A percentile compares a stretch with the other conserved stretches of the same genome.
Conservation (phyloP, 2,888 invertebrate genomes). For the Arctia plantaginis region DNA sequence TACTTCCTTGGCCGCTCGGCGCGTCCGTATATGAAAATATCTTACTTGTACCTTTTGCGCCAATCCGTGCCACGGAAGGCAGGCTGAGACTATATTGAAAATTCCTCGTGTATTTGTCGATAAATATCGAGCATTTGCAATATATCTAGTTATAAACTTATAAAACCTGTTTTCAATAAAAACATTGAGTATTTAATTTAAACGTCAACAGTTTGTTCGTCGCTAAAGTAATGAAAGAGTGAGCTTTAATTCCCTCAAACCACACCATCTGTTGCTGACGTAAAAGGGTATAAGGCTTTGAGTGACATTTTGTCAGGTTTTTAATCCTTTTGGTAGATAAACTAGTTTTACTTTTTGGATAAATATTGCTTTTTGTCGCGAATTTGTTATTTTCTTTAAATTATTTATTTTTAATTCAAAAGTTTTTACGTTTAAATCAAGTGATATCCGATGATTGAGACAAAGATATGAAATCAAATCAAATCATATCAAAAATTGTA, state of each 20-base stretch:
- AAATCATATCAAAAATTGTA: too few species aligned
- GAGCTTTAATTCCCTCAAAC: background rate
- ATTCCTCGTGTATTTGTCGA: constrained; percentile 38
- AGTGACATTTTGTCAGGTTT: background rate
- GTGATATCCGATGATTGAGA: too few species aligned
- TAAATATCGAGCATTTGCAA: constrained; percentile 39
- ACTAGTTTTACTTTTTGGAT: background rate
- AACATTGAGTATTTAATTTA: background rate
- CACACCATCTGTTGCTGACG: background rate
- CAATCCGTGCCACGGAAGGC: constrained; percentile 42
- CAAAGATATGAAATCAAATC: too few species aligned
- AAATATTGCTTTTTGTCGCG: background rate
- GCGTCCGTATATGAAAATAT: constrained; percentile 61
- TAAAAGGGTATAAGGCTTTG: background rate
- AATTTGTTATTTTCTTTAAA: background rate
- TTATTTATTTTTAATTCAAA: background rate
- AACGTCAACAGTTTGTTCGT: background rate
- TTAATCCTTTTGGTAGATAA: background rate
- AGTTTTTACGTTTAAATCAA: too few species aligned
- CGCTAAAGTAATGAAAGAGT: background rate
- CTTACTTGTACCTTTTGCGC: constrained; percentile 64
- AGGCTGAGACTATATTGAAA: constrained; percentile 54
- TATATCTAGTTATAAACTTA: constrained; percentile 21
- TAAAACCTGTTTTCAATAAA: background rate
- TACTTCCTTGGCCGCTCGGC: constrained; percentile 40